phyloP scores from a whole-genome alignment of 2,888 invertebrate species.

The Nemotelus nigrinus region DNA sequence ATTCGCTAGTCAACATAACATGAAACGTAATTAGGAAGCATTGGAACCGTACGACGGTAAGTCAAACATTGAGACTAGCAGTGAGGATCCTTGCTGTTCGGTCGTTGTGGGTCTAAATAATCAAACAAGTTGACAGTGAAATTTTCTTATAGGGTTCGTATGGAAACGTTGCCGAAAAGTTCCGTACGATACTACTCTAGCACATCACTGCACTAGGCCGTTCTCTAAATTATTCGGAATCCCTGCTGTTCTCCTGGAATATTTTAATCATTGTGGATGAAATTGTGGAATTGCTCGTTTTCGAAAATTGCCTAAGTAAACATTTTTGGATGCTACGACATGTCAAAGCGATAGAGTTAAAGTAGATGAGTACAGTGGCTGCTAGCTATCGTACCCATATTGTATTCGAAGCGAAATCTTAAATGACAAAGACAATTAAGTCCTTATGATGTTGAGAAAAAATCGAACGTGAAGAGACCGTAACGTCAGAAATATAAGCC shows the following conservation, averaged over 20 bases:
- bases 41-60: background rate
- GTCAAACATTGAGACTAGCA: background rate
- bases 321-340: background rate
- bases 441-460: too few species aligned
- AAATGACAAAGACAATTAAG: too few species aligned
- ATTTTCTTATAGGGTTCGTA: background rate
- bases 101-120: background rate
- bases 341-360: background rate
- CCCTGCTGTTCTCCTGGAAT: background rate
- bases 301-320: slow-evolving; percentile 1
- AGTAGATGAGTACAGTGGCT: too few species aligned
- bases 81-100: background rate
- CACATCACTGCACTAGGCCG: background rate
- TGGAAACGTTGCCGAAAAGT: background rate
- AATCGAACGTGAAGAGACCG: too few species aligned
- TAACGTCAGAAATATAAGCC: too few species aligned
- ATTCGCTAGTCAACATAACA: slow-evolving; percentile 32
- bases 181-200: background rate
- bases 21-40: slow-evolving; percentile 31
- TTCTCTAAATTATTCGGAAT: background rate
- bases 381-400: too few species aligned
- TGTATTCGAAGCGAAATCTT: too few species aligned
- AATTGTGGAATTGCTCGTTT: slow-evolving; percentile 2
- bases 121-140: slow-evolving; percentile 26
- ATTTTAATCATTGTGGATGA: slow-evolving; percentile 11